Evolutionary conservation across 2,113 vertebrate genomes (phyloP), one percentile per base, ranked within the genome.

Genomic region (Pipa parva): DNA sequence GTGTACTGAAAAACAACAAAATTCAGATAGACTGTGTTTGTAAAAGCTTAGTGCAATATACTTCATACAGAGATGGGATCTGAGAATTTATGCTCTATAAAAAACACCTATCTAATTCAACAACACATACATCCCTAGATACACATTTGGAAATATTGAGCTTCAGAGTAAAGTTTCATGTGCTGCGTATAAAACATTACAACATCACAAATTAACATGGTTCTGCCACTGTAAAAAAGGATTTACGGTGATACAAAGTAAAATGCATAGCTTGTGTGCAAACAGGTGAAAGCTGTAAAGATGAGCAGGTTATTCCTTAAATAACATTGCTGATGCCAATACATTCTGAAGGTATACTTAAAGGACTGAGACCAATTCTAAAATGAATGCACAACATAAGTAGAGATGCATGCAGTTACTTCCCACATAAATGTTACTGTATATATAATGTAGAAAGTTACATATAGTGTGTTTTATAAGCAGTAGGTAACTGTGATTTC

Each of bases 1-100:
- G 33, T 29, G 13, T 27, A 21, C 13, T 17, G 24, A 17, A 29
- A 45, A 12, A 29, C 20, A 29, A 18, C 8, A 28, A 17, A 21
- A 29, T 21, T 46, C 52, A n/a, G 20, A 17, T 27, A n/a, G 64
- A 4, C 27, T 13, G 37, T 9, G 28, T 42, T 39, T 24, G 28
- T 58, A 24, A 26, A 49, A 24, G 26, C 10, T 37, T 29, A 29
- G 51, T 42, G 50, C n/a, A 29, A 20, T 28, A 10, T 55, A 52
- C 33, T 33, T 64, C 6, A 20, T 21, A 20, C n/a, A 9, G n/a
- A 45, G 63, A 46, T 37, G 21, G 33, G 31, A 33, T 49, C 59
- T 12, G 48, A 33, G 59, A 13, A 66, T 66, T 56, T 66, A 66
- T 66, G 42, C 45, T n/a, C 37, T 55, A 64, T 64, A 64, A 66